Conservation (phyloP, 2,113 vertebrate species). For the Pteruthius melanotis region DNA sequence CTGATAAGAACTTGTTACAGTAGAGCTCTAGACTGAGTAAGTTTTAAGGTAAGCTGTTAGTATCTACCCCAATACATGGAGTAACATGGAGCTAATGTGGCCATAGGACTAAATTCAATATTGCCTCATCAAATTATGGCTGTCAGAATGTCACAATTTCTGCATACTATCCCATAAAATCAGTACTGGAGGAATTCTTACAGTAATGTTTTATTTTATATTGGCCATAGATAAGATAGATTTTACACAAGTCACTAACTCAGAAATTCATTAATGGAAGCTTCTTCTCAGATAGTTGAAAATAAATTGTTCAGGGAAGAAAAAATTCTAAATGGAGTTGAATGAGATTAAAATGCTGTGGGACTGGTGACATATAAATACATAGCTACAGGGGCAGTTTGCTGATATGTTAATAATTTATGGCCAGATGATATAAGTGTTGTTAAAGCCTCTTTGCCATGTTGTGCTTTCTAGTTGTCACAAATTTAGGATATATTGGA, state of each 20-base stretch:
- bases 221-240: background rate
- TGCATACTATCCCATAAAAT: background rate
- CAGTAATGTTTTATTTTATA: background rate
- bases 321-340: background rate
- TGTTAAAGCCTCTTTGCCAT: background rate
- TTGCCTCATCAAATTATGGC: background rate
- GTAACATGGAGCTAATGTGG: background rate
- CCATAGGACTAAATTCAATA: background rate
- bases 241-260: background rate
- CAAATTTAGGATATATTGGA: background rate
- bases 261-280: background rate
- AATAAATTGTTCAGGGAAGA: background rate
- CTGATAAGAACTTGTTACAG: background rate
- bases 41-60: background rate
- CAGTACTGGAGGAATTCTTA: background rate
- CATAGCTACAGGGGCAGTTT: background rate
- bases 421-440: background rate
- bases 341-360: background rate
- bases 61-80: background rate
- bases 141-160: background rate
- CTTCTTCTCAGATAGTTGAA: background rate
- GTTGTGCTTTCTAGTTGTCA: background rate
- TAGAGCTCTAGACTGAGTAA: background rate
- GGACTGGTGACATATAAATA: background rate
- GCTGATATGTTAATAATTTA: background rate